Percentiles rank a stretch among this genome's conserved stretches.
Conservation (phyloP, 1,140 invertebrate species). For the Helicoverpa zea region DNA sequence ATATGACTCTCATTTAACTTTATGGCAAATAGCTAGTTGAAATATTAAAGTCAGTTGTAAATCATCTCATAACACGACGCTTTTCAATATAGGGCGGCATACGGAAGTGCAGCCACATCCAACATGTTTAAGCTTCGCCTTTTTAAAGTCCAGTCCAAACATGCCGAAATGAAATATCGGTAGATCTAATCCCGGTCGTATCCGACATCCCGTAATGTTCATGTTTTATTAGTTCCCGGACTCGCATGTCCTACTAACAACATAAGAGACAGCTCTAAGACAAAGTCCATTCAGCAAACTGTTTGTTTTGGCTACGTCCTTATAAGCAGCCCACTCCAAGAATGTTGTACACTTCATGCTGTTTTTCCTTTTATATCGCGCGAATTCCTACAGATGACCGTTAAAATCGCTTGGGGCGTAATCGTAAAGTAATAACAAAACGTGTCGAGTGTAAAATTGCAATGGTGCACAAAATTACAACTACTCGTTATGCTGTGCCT, state of each 20-base stretch:
- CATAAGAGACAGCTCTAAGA: conserved; percentile 28
- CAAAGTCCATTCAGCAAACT: background rate
- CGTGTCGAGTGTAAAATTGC: conserved; percentile 31
- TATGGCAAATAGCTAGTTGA: conserved; percentile 38
- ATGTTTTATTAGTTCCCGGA: conserved; percentile 66
- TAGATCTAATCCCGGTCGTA: conserved; percentile 51
- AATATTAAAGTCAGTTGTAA: conserved; percentile 56
- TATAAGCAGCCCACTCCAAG: background rate
- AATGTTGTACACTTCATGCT: background rate
- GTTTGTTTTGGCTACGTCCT: conserved; percentile 29
- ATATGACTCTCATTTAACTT: conserved; percentile 25
- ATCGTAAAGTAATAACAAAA: conserved; percentile 31
- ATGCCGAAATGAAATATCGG: conserved; percentile 71
- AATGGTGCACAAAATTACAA: conserved; percentile 4
- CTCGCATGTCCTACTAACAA: conserved; percentile 47
- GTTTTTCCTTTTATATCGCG: conserved; percentile 5
- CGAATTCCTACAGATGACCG: conserved; percentile 8
- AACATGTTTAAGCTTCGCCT: conserved; percentile 57
- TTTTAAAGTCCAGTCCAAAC: conserved; percentile 63
- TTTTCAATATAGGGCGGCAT: conserved; percentile 53
- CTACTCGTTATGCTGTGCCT: conserved; percentile 21
- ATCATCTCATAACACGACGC: conserved; percentile 46
- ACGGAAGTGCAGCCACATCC: conserved; percentile 62
- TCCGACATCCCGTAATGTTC: conserved; percentile 62
- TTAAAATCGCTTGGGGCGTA: background rate